Percentiles rank a stretch among this genome's conserved stretches.
phyloP scores from a whole-genome alignment of 2,113 vertebrate genomes.

The Xenopus tropicalis region UCB_Xtro_10.0 CM004443.2:57071001-57071500 shows the following conservation, averaged over 20 bases:
- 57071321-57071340: neutral
- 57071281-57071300: constrained; percentile 7
- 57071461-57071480: constrained; percentile 28
- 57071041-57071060: no score
- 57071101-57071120: neutral
- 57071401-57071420: neutral
- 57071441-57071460: neutral
- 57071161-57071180: neutral
- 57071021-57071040: no score
- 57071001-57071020: no score
- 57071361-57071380: neutral
- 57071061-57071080: no score
- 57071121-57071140: neutral
- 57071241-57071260: constrained; percentile 1
- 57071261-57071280: constrained; percentile 23
- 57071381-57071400: neutral
- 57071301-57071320: neutral
- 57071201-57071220: constrained; percentile 11
- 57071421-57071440: neutral
- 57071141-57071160: neutral
- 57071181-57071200: neutral
- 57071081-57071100: neutral
- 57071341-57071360: neutral
- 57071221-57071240: neutral
- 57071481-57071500: neutral